Base-by-base conservation (phyloP, 2,888 invertebrate genomes). In the Acheta domesticus region DNA sequence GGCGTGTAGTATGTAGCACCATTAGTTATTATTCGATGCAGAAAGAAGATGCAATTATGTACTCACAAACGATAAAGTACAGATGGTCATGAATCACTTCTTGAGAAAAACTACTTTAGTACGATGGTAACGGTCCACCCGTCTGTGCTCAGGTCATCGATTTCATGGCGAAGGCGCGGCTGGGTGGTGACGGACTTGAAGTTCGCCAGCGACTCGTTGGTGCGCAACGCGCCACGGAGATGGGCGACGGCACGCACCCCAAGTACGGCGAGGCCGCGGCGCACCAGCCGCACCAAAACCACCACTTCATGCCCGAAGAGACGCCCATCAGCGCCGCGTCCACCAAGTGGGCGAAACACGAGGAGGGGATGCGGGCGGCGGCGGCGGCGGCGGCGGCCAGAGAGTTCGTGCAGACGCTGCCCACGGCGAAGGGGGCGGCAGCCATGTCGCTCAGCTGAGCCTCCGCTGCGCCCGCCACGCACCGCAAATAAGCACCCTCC, bases 361-460 rank as follows among this genome's bases (percentile, higher is more conserved):
- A 62, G 62, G 62, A 14, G 62, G 62, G 4, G n/a, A n/a, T n/a
- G n/a, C n/a, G n/a, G n/a, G n/a, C n/a, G n/a, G n/a, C n/a, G 12
- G 62, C 14, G 16, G 62, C 62, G 62, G n/a, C n/a, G n/a, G 62
- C 16, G 62, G 62, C 2, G 62, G 62, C 62, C 16, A 5, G 62
- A 1, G 62, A 62, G 16, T 62, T 62, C 62, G 62, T 62, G 62
- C 62, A 62, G 62, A 5, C 62, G 16, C 62, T 62, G 14, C 36
- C 36, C 36, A 14, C 62, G 14, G 16, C 16, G 16, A 62, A 62
- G 62, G 62, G 8, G 8, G 62, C 62, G 12, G 62, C 62, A 1
- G 62, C 62, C n/a, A n/a, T 62, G 62, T 62, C 62, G 62, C 62
- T 62, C 62, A 62, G 62, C 62, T 62, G 62, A 62, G n/a, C 62